A percentile compares a stretch with the other conserved stretches of the same genome.
phyloP scores from a whole-genome alignment of 2,113 vertebrate species.

The Suncus etruscus region DNA sequence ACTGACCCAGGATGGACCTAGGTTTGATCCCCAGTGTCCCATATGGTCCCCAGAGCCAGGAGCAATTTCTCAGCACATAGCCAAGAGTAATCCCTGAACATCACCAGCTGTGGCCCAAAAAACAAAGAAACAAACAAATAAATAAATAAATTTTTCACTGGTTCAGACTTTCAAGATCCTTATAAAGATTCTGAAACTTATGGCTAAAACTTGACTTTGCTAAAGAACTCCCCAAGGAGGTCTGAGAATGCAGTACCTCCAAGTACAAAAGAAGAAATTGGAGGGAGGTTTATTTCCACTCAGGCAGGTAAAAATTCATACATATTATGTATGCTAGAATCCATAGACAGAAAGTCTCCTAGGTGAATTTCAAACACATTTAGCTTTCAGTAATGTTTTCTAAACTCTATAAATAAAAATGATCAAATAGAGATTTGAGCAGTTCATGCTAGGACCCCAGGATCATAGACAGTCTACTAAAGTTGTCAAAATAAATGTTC shows the following conservation, averaged over 20 bases:
- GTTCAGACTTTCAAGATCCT: neutral
- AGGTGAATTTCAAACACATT: constrained; percentile 30
- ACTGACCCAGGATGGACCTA: too few species aligned
- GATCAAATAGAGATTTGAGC: neutral
- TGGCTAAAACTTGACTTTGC: neutral
- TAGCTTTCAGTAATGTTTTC: constrained; percentile 13
- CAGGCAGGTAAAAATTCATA: neutral
- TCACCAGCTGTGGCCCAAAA: too few species aligned
- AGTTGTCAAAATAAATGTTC: neutral
- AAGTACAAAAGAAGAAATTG: neutral
- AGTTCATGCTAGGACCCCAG: too few species aligned
- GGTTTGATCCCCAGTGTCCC: too few species aligned
- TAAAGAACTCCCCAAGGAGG: neutral
- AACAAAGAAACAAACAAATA: too few species aligned
- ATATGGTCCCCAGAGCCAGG: too few species aligned
- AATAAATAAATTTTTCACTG: too few species aligned
- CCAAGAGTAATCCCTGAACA: too few species aligned
- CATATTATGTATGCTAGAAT: neutral
- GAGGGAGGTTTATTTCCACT: neutral
- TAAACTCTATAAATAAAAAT: constrained; percentile 9
- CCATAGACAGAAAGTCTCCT: neutral
- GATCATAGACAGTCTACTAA: neutral
- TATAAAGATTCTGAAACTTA: neutral
- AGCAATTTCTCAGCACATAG: too few species aligned
- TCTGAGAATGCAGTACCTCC: neutral